These are phyloP conservation scores for Cataglyphis cursor DNA, from an alignment of 2,888 invertebrate genomes.

Conservation along the genomic window DNA sequence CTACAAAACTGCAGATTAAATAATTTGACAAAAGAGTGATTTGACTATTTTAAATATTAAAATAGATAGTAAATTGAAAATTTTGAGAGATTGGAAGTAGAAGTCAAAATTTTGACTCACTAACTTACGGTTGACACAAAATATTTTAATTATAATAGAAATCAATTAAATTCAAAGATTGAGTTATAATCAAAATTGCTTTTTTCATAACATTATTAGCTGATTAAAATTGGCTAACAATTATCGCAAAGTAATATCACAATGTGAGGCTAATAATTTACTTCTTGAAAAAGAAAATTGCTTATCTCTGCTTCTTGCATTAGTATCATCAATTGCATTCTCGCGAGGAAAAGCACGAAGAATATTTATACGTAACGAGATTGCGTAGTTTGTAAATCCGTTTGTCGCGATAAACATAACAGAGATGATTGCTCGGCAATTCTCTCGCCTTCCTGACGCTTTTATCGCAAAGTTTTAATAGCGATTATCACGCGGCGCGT, in stretches of 20 bases:
- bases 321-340: constrained; percentile 11
- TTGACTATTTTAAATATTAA: background rate
- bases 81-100: background rate
- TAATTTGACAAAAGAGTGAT: background rate
- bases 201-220: background rate
- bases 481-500: constrained; percentile 49
- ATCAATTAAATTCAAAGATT: background rate
- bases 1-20: background rate
- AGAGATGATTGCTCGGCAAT: constrained; percentile 30
- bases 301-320: constrained; percentile 21
- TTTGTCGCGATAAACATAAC: constrained; percentile 47
- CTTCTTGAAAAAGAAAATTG: background rate
- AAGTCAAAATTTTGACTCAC: background rate
- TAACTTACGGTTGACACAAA: too few relatives aligned
- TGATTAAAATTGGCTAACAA: constrained; percentile 9
- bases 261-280: background rate
- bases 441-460: background rate
- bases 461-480: constrained; percentile 47
- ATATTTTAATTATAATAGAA: background rate
- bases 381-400: constrained; percentile 44
- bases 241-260: constrained; percentile 7
- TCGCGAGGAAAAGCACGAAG: constrained; percentile 13
- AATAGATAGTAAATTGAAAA: background rate
- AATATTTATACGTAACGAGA: constrained; percentile 37
- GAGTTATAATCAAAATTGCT: background rate